Evolutionary conservation across 2,888 invertebrate genomes (phyloP).

Genomic region (Cosmia pyralina): DNA sequence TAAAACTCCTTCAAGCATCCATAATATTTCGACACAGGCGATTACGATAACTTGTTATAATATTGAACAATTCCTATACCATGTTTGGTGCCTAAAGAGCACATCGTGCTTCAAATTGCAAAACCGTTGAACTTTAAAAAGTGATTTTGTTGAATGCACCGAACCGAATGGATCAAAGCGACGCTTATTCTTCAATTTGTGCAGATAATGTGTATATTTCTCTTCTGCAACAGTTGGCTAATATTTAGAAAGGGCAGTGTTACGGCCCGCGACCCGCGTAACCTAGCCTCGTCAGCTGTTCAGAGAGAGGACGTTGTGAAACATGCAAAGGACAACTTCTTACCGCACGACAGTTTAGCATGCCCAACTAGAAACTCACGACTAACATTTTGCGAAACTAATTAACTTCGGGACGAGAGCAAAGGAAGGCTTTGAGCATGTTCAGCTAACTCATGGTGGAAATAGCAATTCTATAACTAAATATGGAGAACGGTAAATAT

Average conservation of each 20-base stretch:
- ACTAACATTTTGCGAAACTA: slow-evolving; percentile 56
- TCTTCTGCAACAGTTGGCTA: slow-evolving; percentile 49
- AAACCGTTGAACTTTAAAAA: slow-evolving; percentile 64
- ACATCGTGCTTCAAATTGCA: slow-evolving; percentile 52
- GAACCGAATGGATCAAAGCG: slow-evolving; percentile 29
- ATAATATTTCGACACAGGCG: slow-evolving; percentile 6
- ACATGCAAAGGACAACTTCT: slow-evolving; percentile 65
- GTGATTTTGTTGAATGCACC: slow-evolving; percentile 34
- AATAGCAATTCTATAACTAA: slow-evolving; percentile 5
- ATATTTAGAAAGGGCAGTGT: slow-evolving; percentile 76
- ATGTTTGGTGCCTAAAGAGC: slow-evolving; percentile 44
- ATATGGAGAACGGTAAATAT: neutral
- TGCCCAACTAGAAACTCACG: slow-evolving; percentile 52
- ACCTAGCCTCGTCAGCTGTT: slow-evolving; percentile 73
- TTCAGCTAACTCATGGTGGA: neutral
- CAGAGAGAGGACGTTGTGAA: slow-evolving; percentile 73
- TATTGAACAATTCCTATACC: slow-evolving; percentile 40
- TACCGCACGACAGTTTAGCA: slow-evolving; percentile 54
- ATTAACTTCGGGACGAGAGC: slow-evolving; percentile 19
- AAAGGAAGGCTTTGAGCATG: slow-evolving; percentile 12
- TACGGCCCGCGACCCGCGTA: slow-evolving; percentile 74
- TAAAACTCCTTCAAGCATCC: neutral
- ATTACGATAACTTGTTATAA: slow-evolving; percentile 16
- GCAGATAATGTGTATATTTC: slow-evolving; percentile 44
- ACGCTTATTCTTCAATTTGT: slow-evolving; percentile 49